Evolutionary conservation across 2,888 invertebrate genomes (phyloP), one percentile per base, ranked within the genome.

Genomic region (Drepanosiphum platanoidis): DNA sequence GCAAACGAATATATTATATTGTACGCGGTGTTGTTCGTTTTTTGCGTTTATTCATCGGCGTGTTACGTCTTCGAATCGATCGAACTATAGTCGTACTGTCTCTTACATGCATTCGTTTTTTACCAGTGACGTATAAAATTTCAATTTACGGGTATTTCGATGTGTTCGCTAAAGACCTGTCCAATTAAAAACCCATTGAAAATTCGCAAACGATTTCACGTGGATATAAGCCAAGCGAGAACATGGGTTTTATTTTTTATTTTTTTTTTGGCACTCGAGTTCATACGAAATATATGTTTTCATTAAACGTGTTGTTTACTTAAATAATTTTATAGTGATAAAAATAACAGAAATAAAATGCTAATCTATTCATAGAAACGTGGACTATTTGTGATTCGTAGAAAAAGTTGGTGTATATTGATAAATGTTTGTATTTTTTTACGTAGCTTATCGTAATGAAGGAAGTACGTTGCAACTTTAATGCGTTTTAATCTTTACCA

Each of bases 361-460:
- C 18, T 58, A 22, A 58, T 71, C 71, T 81, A 71, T 81, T 81
- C 81, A 81, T 58, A 81, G 81, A 81, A 70, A 71, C 8, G n/a
- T 22, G 1, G 36, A 75, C 34, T 61, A 61, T 77, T 77, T 36
- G n/a, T 27, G 36, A 61, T 77, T 77, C 34, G 61, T 27, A 39
- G 77, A 18, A 61, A 36, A 77, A 61, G 18, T 32, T 7, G n/a
- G 30, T 15, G 30, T 30, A 18, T 4, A 27, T 39, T 1, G 30
- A 46, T 46, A 27, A 30, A n/a, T n/a, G n/a, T n/a, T n/a, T n/a
- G n/a, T n/a, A n/a, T n/a, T n/a, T n/a, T n/a, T n/a, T n/a, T n/a
- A n/a, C n/a, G n/a, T n/a, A n/a, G n/a, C n/a, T n/a, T n/a, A n/a
- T n/a, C n/a, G n/a, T n/a, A n/a, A n/a, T n/a, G n/a, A n/a, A n/a